A percentile compares a stretch with the other conserved stretches of the same genome.
These are phyloP conservation scores for Tachina lurida DNA, from an alignment of 2,888 invertebrate species.

Conservation along the genomic window DNA sequence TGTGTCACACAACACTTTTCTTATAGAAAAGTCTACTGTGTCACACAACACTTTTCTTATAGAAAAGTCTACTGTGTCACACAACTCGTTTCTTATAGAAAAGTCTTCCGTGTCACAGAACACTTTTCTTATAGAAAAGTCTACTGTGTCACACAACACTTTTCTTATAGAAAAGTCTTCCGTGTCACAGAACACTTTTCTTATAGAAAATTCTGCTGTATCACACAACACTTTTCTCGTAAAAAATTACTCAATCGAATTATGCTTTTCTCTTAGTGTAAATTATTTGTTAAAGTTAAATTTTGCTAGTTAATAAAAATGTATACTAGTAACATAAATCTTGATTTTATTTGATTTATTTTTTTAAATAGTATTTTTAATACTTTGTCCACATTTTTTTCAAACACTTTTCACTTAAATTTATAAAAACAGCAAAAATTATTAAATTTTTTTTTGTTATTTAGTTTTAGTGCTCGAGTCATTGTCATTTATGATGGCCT, in stretches of 20 bases:
- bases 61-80: too few relatives aligned
- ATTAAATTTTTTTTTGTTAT: background rate
- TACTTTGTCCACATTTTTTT: constrained; percentile 41
- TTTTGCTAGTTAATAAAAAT: background rate
- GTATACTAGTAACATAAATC: constrained; percentile 48
- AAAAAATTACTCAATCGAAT: background rate
- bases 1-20: too few relatives aligned
- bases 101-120: too few relatives aligned
- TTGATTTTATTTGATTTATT: constrained; percentile 19
- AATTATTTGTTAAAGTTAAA: background rate
- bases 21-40: too few relatives aligned
- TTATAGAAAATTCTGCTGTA: too few relatives aligned
- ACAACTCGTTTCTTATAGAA: too few relatives aligned
- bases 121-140: too few relatives aligned
- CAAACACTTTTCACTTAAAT: background rate
- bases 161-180: too few relatives aligned
- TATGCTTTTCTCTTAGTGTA: background rate
- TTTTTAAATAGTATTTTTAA: constrained; percentile 36
- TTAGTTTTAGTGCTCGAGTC: constrained; percentile 35
- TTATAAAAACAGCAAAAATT: too few relatives aligned
- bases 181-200: too few relatives aligned
- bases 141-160: too few relatives aligned
- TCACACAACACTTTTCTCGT: background rate
- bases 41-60: too few relatives aligned
- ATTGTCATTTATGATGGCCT: constrained; percentile 69